Base-by-base conservation (phyloP, 92 coral and sea anemone species). In the Heliopora coerulea region DNA sequence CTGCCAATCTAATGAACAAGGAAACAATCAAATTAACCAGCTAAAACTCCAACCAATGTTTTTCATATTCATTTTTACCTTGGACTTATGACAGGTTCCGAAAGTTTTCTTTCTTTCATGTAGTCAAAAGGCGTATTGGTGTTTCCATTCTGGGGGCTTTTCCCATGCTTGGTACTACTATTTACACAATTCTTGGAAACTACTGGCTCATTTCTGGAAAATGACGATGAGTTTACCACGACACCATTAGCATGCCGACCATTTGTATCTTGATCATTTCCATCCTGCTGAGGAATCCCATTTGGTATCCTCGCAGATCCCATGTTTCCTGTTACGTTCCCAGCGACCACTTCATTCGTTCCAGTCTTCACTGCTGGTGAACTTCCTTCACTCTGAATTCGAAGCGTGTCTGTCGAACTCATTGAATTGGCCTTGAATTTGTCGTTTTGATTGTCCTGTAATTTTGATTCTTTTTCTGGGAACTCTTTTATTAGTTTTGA, bases 61-160 rank as follows among this genome's bases (percentile, higher is more conserved):
- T n/a, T n/a, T n/a, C n/a, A 14, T 59, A 23, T 54, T 30, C 10
- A 17, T 49, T 68, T 17, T 68, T 52, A 70, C 77, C 77, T 70
- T 0, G 77, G 77, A 32, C 77, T 70, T 31, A 70, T 17, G 12
- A 70, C 77, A 4, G 77, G 77, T 34, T 70, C 77, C 21, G 77
- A 70, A 12, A 70, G 58, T 28, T 52, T 70, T 54, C 77, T 54
- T 52, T 70, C 77, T 11, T 33, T 52, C 77, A 70, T 70, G 32
- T 30, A 70, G 3, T 54, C 77, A 70, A 70, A 70, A 19, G 77
- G 77, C 52, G 61, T 56, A 29, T 56, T 56, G 30, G 3, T 23
- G 8, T 37, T 37, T 11, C 6, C 11, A 4, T 56, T 56, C 61
- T 56, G 14, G 3, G 3, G 3, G 3, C 12, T 23, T 23, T 15